phyloP scores from a whole-genome alignment of 2,113 vertebrate genomes.

The Pteropus alecto region DNA sequence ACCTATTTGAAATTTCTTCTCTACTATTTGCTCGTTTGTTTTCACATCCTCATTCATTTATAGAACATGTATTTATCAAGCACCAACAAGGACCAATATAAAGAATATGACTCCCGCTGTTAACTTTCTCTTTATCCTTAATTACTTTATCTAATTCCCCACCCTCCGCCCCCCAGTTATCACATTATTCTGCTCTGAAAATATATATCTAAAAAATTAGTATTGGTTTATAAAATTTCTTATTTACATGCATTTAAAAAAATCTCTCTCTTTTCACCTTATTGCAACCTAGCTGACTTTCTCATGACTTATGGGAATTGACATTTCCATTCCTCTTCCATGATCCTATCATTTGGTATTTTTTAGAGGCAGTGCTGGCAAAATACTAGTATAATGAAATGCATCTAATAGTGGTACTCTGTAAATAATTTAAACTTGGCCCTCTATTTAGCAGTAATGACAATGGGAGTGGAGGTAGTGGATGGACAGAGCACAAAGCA shows the following conservation, averaged over 20 bases:
- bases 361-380: not conserved
- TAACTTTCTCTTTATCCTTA: not conserved
- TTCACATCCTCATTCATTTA: not conserved
- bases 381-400: not conserved
- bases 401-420: not conserved
- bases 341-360: not conserved
- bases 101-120: not conserved
- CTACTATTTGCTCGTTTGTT: not conserved
- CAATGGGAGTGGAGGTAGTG: accelerated
- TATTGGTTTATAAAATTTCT: not conserved
- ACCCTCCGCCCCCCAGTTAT: not conserved
- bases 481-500: not conserved
- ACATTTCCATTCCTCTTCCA: not conserved
- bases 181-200: not conserved
- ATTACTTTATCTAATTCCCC: not conserved
- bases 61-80: not conserved
- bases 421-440: not conserved
- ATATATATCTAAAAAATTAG: not conserved
- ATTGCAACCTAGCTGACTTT: not conserved
- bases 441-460: not conserved
- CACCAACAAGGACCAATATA: not conserved
- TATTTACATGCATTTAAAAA: not conserved
- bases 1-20: not conserved
- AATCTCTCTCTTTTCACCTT: not conserved
- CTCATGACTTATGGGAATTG: not conserved